Percentiles rank a stretch among this genome's conserved stretches.
Evolutionary conservation across 2,888 invertebrate species (phyloP).

Genomic region (Cosmia pyralina): DNA sequence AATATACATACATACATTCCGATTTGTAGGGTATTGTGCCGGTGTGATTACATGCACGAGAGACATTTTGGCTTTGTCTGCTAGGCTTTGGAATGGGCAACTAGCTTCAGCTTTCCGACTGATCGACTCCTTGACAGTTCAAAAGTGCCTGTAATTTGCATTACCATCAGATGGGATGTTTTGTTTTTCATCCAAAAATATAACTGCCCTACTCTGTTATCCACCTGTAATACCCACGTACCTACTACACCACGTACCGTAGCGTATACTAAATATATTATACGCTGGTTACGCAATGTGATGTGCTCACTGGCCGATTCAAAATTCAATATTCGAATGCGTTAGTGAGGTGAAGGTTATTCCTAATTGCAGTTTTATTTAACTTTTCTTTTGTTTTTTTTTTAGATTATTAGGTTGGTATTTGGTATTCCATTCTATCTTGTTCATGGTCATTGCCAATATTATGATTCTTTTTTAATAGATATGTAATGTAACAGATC

Average conservation of each 20-base stretch:
- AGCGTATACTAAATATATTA: slow-evolving; percentile 53
- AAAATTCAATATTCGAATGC: slow-evolving; percentile 58
- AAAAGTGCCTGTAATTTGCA: neutral
- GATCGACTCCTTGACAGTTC: neutral
- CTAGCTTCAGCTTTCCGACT: neutral
- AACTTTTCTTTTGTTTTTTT: slow-evolving; percentile 28
- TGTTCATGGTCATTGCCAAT: slow-evolving; percentile 44
- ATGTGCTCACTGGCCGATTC: slow-evolving; percentile 65
- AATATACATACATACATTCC: neutral
- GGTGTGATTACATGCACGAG: neutral
- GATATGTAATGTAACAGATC: slow-evolving; percentile 6
- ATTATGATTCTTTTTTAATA: neutral
- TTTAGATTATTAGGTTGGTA: slow-evolving; percentile 12
- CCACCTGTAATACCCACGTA: slow-evolving; percentile 9
- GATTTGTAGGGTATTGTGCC: neutral
- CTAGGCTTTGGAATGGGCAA: neutral
- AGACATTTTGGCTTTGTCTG: neutral
- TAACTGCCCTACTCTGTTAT: neutral
- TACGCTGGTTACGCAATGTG: slow-evolving; percentile 56
- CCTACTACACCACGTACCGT: neutral
- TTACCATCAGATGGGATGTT: neutral
- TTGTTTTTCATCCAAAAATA: slow-evolving; percentile 16
- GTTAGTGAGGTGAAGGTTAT: slow-evolving; percentile 65
- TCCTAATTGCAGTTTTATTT: slow-evolving; percentile 56
- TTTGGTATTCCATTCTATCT: slow-evolving; percentile 15